Evolutionary conservation across 2,888 invertebrate genomes (phyloP).

Genomic region (Alloplasta piceator): DNA sequence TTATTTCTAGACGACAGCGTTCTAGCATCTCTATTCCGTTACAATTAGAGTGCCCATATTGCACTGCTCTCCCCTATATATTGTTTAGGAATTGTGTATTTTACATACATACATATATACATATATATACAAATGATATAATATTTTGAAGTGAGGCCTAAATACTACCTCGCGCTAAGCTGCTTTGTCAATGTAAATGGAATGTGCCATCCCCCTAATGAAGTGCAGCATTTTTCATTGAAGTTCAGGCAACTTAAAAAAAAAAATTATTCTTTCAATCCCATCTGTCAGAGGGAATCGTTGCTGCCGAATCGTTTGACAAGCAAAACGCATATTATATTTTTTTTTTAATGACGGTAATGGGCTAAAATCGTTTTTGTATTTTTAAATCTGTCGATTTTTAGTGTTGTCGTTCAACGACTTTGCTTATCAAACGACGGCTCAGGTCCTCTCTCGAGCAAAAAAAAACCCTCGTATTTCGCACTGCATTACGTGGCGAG

Average conservation of each 20-base stretch:
- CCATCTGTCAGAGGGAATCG: not conserved
- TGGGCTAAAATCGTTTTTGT: not conserved
- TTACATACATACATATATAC: conserved; percentile 23
- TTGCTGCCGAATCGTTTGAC: conserved; percentile 43
- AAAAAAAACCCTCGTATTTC: conserved; percentile 50
- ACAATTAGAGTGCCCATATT: too few species aligned
- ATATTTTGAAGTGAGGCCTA: conserved; percentile 61
- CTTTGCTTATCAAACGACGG: conserved; percentile 46
- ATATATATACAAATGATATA: conserved; percentile 52
- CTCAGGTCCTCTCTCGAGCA: conserved; percentile 13
- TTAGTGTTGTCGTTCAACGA: conserved; percentile 1
- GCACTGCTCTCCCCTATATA: too few species aligned
- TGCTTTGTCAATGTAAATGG: conserved; percentile 83
- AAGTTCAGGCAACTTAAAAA: conserved; percentile 30
- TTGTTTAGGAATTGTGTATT: too few species aligned
- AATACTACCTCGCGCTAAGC: conserved; percentile 75
- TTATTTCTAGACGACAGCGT: too few species aligned
- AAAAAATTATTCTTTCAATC: not conserved
- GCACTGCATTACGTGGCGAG: conserved; percentile 61
- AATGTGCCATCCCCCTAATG: conserved; percentile 82
- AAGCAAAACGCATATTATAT: conserved; percentile 14
- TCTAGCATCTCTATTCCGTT: too few species aligned
- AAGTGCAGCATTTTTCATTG: conserved; percentile 81
- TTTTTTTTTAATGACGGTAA: not conserved
- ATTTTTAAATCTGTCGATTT: not conserved